phyloP scores from a whole-genome alignment of 1,140 invertebrate species.

The Pinna nobilis region DNA sequence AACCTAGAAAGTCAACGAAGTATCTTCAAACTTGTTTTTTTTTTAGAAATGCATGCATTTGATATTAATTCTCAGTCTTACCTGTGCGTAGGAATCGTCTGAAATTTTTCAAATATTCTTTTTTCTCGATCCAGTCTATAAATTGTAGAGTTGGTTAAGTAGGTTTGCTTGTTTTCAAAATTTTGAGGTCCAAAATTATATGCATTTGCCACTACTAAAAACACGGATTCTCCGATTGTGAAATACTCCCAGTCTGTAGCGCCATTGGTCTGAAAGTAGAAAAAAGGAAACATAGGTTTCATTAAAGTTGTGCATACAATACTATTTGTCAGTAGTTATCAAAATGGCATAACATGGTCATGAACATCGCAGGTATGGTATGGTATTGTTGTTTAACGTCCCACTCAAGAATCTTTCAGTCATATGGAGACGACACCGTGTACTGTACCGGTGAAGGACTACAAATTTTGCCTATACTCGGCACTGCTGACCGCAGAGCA shows the following conservation, averaged over 20 bases:
- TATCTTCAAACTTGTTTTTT: neutral
- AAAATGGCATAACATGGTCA: no score
- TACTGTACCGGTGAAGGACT: no score
- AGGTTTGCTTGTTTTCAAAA: conserved; percentile 59
- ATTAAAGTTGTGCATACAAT: no score
- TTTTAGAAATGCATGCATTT: neutral
- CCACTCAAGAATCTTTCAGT: no score
- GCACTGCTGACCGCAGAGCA: no score
- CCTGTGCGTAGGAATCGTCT: conserved; percentile 68
- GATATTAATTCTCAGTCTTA: conserved; percentile 15
- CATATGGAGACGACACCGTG: no score
- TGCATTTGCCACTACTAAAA: conserved; percentile 69
- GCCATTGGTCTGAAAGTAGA: conserved; percentile 66
- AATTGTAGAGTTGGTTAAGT: conserved; percentile 69
- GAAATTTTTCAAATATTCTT: conserved; percentile 65
- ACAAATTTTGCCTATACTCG: no score
- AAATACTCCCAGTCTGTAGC: conserved; percentile 72
- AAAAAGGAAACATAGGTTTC: neutral
- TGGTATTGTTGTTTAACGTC: no score
- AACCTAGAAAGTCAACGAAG: neutral
- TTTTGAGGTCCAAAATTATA: conserved; percentile 71
- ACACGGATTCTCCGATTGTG: conserved; percentile 58
- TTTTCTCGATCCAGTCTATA: conserved; percentile 63
- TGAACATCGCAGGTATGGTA: no score
- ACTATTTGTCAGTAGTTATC: no score